Evolutionary conservation across 2,888 invertebrate species (phyloP).

Genomic region (Achlya flavicornis): DNA sequence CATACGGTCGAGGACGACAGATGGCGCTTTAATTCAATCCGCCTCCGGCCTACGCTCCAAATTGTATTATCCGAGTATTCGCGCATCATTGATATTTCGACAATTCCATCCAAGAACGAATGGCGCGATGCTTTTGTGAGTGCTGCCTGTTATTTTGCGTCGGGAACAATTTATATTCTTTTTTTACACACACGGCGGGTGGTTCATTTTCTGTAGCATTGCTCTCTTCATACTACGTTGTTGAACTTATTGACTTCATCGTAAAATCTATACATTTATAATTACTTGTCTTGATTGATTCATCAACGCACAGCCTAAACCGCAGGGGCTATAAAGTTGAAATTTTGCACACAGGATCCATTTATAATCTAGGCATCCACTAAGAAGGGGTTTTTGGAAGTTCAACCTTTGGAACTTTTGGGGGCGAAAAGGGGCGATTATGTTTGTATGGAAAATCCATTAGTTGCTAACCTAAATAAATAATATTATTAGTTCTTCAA

Average conservation of each 20-base stretch:
- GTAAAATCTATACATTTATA: too few relatives aligned
- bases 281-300: too few relatives aligned
- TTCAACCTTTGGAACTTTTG: too few relatives aligned
- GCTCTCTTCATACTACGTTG: constrained; percentile 22
- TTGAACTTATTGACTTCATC: background rate
- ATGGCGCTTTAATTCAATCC: constrained; percentile 82
- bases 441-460: too few relatives aligned
- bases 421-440: too few relatives aligned
- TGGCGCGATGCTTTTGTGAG: constrained; percentile 37
- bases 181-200: constrained; percentile 31
- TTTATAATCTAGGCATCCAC: too few relatives aligned
- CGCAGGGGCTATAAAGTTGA: too few relatives aligned
- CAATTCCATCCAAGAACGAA: constrained; percentile 67
- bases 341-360: too few relatives aligned
- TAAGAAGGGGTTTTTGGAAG: too few relatives aligned
- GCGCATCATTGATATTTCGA: constrained; percentile 84
- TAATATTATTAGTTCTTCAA: too few relatives aligned
- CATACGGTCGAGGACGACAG: constrained; percentile 80
- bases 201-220: constrained; percentile 39
- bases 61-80: constrained; percentile 81
- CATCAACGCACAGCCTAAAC: too few relatives aligned
- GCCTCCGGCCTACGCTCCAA: constrained; percentile 80
- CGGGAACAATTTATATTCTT: constrained; percentile 25
- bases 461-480: too few relatives aligned
- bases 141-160: constrained; percentile 33